Base-by-base conservation (phyloP, 2,113 vertebrate species). In the Tauraco erythrolophus region DNA sequence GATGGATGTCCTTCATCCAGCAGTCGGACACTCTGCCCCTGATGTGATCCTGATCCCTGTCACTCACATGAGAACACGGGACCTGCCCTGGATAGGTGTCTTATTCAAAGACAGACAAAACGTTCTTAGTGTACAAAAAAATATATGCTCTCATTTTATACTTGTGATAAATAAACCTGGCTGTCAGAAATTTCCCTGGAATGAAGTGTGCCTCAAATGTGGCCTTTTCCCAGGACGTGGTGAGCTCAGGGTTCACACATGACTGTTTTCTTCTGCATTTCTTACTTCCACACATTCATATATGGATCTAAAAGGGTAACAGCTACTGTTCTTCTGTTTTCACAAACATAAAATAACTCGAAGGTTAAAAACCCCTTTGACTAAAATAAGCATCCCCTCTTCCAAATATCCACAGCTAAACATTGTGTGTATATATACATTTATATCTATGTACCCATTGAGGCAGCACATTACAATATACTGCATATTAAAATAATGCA, bases 361-460 rank as follows among this genome's bases (percentile, higher is more conserved):
- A 61, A 65, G 30, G 8, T 69, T 58, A 37, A 83, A 57, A 2
- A 0, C 2, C 2, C 1, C n/a, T 60, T 60, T 58, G 46, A 62
- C 39, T 58, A 51, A 80, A 95, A 77, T 22, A 85, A 65, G 14
- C 15, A 45, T 64, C 27, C 58, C 10, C 33, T 58, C 24, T 61
- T 84, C 35, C 41, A 84, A 28, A 39, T 33, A 45, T 10, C 77
- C 64, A 50, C 6, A 81, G 41, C 25, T 77, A 31, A 54, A 53
- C 17, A 37, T 6, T n/a, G 7, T 8, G 3, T n/a, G 2, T 48
- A 0, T 27, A 11, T 39, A 35, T 8, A 61, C 4, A 4, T 3
- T 31, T 45, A 35, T 2, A 35, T 11, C 48, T 8, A 53, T 0
- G 2, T 19, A 39, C 15, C 41, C 5, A 6, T 51, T 37, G 33